These are phyloP conservation scores for Dicranocentrus wangi DNA, from an alignment of 2,888 invertebrate species.

Conservation along the genomic window DNA sequence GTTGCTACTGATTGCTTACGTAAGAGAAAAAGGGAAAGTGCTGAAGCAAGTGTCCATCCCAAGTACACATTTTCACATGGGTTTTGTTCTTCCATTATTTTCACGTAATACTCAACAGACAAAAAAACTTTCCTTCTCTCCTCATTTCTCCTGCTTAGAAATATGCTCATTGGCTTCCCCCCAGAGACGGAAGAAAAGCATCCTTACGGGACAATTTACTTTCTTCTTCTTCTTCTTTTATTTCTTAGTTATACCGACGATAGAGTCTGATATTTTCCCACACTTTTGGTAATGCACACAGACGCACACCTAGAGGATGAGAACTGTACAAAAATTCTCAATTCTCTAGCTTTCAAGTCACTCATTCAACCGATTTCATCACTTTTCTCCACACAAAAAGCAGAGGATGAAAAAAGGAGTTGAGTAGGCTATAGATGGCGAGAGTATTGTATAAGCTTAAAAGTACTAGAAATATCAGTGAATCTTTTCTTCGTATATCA, in stretches of 20 bases:
- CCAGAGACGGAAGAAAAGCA: neutral
- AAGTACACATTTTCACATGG: slow-evolving; percentile 6
- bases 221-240: neutral
- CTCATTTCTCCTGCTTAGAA: neutral
- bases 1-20: slow-evolving; percentile 12
- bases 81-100: neutral
- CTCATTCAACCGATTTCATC: slow-evolving; percentile 6
- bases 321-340: too few relatives aligned
- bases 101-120: neutral
- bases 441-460: too few relatives aligned
- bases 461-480: neutral
- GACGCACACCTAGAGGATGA: too few relatives aligned
- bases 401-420: too few relatives aligned
- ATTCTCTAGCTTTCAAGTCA: too few relatives aligned
- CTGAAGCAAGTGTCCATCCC: slow-evolving; percentile 18
- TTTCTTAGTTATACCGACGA: neutral
- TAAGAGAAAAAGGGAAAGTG: slow-evolving; percentile 1
- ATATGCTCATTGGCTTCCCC: neutral
- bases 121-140: neutral
- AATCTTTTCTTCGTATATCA: neutral
- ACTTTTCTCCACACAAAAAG: neutral
- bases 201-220: slow-evolving; percentile 21
- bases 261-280: neutral
- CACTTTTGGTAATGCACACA: neutral
- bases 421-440: too few relatives aligned